Conservation (phyloP, 2,797 vertebrate species). For the Rallus crepitans region DNA sequence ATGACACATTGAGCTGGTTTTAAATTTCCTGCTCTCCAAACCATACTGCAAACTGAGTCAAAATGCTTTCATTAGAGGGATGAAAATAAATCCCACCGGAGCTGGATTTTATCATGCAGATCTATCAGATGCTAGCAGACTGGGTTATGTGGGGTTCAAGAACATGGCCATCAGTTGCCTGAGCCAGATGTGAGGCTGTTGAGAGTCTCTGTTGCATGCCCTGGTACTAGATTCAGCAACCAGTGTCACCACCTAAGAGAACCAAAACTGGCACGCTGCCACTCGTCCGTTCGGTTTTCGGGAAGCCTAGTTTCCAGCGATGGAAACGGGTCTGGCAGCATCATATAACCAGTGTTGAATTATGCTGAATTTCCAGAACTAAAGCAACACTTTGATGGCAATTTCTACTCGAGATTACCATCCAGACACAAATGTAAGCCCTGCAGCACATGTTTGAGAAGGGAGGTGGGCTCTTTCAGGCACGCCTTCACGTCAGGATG, state of each 20-base stretch:
- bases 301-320: constrained; percentile 8
- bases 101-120: constrained; percentile 12
- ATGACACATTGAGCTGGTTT: constrained; percentile 4
- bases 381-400: constrained; percentile 17
- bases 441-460: not conserved
- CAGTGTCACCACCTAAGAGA: not conserved
- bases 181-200: not conserved
- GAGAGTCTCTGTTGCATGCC: not conserved
- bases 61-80: constrained; percentile 58
- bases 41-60: constrained; percentile 31
- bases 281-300: not conserved
- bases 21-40: constrained; percentile 64
- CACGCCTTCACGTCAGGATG: not conserved
- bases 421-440: not conserved
- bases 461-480: not conserved
- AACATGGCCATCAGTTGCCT: not conserved
- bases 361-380: constrained; percentile 29
- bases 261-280: not conserved
- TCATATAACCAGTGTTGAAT: not conserved
- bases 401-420: constrained; percentile 9
- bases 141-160: constrained; percentile 41
- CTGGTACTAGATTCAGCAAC: not conserved
- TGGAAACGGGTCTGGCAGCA: constrained; percentile 4
- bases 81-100: constrained; percentile 56
- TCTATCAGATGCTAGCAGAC: not conserved